These are phyloP conservation scores for Calidris pugnax DNA, from an alignment of 2,113 vertebrate species.

Conservation along the genomic window DNA sequence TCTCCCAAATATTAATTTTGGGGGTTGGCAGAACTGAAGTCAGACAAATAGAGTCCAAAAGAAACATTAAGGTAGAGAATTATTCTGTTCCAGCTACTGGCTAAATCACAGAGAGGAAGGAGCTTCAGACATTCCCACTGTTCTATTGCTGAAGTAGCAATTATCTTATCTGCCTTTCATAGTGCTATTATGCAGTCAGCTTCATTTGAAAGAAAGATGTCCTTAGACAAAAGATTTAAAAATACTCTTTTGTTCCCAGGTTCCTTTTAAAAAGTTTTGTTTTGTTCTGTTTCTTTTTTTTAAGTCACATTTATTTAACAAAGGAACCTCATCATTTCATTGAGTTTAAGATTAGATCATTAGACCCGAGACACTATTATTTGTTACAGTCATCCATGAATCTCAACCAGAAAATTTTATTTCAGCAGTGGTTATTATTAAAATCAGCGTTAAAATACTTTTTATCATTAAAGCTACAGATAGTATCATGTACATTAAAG, in stretches of 20 bases:
- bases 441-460: not conserved
- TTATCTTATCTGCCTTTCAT: constrained; percentile 27
- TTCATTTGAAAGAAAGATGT: constrained; percentile 9
- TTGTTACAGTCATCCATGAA: not conserved
- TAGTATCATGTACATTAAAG: not conserved
- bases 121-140: not conserved
- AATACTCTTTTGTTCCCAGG: not conserved
- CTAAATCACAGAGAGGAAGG: constrained; percentile 23
- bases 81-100: constrained; percentile 12
- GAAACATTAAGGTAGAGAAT: constrained; percentile 41
- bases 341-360: constrained; percentile 19
- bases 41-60: constrained; percentile 48
- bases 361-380: not conserved
- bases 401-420: not conserved
- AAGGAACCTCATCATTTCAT: not conserved
- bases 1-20: constrained; percentile 44
- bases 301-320: not conserved
- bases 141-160: constrained; percentile 50
- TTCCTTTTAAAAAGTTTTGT: not conserved
- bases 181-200: not conserved
- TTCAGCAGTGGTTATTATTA: not conserved
- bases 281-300: constrained; percentile 3
- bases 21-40: constrained; percentile 1
- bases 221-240: constrained; percentile 21
- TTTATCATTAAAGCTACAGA: not conserved